Base-by-base conservation (phyloP, 2,888 invertebrate genomes). In the Deilephila elpenor region DNA sequence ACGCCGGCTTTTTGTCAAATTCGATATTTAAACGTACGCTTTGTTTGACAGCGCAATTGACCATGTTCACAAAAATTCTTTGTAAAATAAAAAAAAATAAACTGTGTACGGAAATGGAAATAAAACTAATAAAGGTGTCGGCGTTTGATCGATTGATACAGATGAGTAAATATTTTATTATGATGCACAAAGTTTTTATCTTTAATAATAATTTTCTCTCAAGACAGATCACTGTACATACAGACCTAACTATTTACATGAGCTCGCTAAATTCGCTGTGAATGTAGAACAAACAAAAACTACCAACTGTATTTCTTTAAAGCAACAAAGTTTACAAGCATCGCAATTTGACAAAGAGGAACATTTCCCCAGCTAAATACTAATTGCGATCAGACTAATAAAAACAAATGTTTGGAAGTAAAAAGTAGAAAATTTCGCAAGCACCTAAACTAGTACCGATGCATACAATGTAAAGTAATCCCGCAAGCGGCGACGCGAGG, bases 381-480 rank as follows among this genome's bases (percentile, higher is more conserved):
- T 67, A 67, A 67, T 67, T 67, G 44, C 17, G 67, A 29, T 53
- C 29, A 7, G 5, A n/a, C 17, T 61, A 60, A 51, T 62, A 62
- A 53, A 72, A 62, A 53, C 20, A 72, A 72, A 72, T 72, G 20
- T 71, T 71, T 53, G 29, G 19, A 32, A 56, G 37, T 64, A 25
- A 51, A 29, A 67, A 59, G 11, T 8, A 56, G 34, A 34, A 29
- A 19, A 20, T 67, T 59, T 71, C 71, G 56, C 32, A 53, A 59
- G 59, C 59, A 62, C 17, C 14, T 70, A 70, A 59, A 67, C 60
- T 37, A 61, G 20, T 62, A 60, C 20, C 59, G 61, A 32, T 17
- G n/a, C 60, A 56, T 32, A 74, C 74, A 72, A 72, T 72, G 74
- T 72, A 74, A 70, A 53, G 74, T 74, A 71, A 74, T 74, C 71